Evolutionary conservation across 1,140 invertebrate genomes (phyloP).

Genomic region (Triops longicaudatus): DNA sequence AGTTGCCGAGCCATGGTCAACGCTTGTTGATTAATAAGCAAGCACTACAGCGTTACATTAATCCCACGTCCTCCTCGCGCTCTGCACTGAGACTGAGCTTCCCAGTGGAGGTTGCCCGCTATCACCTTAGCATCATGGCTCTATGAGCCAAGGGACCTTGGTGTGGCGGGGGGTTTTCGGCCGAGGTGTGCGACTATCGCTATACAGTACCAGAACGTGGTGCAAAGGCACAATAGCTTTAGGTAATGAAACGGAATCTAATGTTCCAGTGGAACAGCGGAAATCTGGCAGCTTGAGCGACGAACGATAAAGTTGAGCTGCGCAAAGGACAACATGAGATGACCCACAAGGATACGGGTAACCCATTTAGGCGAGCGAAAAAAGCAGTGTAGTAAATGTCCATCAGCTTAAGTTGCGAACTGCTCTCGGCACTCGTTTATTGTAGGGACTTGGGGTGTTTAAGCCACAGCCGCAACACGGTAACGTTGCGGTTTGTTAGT

Average conservation of each 20-base stretch:
- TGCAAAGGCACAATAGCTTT: background rate
- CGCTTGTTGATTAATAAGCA: background rate
- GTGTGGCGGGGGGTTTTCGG: background rate
- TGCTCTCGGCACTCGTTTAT: no score
- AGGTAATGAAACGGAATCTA: background rate
- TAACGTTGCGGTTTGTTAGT: no score
- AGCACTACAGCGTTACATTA: background rate
- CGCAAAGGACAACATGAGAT: background rate
- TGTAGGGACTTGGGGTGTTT: no score
- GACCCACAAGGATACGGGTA: background rate
- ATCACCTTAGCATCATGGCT: background rate
- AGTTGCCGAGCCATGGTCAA: background rate
- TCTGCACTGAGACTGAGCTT: background rate
- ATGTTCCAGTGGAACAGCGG: background rate
- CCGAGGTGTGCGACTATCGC: background rate
- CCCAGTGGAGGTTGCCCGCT: background rate
- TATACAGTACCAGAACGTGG: background rate
- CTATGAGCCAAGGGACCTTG: background rate
- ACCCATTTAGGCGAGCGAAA: background rate
- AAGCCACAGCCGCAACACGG: no score
- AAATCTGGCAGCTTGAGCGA: background rate
- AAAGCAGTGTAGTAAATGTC: background rate
- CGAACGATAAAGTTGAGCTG: conserved; percentile 7
- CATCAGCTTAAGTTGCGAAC: no score
- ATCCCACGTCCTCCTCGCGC: background rate